Conservation (phyloP, 2,888 invertebrate species). For the Atrina japonica region DNA sequence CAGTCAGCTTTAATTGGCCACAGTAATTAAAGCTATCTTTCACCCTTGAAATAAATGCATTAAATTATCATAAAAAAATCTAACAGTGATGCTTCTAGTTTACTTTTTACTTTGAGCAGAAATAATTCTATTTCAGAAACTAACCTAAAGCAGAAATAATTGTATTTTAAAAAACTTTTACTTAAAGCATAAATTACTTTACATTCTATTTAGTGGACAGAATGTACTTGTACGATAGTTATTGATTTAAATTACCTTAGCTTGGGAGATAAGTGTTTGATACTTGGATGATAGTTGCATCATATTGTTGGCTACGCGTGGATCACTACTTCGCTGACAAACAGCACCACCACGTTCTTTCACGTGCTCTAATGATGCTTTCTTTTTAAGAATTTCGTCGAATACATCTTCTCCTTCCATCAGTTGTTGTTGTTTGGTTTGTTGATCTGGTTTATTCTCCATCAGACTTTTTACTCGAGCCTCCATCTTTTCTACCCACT, state of each 20-base stretch:
- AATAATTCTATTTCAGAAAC: too few species aligned
- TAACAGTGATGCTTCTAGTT: too few species aligned
- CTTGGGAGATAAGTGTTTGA: slow-evolving; percentile 92
- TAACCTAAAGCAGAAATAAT: too few species aligned
- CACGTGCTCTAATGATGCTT: slow-evolving; percentile 89
- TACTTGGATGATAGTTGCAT: slow-evolving; percentile 97
- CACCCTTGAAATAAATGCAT: too few species aligned
- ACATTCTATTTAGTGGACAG: too few species aligned
- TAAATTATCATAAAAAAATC: too few species aligned
- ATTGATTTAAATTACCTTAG: slow-evolving; percentile 88
- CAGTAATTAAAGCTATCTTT: too few species aligned
- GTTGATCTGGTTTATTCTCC: slow-evolving; percentile 64
- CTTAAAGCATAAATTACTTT: too few species aligned
- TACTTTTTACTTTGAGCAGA: too few species aligned
- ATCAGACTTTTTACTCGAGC: slow-evolving; percentile 59
- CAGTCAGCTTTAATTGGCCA: too few species aligned
- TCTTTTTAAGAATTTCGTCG: slow-evolving; percentile 73
- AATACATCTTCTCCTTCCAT: slow-evolving; percentile 70
- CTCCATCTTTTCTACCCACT: slow-evolving; percentile 85
- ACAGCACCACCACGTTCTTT: slow-evolving; percentile 95
- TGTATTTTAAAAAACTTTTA: too few species aligned
- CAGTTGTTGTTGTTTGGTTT: slow-evolving; percentile 64
- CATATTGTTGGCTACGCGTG: slow-evolving; percentile 94
- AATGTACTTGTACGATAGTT: too few species aligned
- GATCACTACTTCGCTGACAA: slow-evolving; percentile 95